These are phyloP conservation scores for Nymphalis c-album DNA, from an alignment of 2,888 invertebrate species.

Conservation along the genomic window DNA sequence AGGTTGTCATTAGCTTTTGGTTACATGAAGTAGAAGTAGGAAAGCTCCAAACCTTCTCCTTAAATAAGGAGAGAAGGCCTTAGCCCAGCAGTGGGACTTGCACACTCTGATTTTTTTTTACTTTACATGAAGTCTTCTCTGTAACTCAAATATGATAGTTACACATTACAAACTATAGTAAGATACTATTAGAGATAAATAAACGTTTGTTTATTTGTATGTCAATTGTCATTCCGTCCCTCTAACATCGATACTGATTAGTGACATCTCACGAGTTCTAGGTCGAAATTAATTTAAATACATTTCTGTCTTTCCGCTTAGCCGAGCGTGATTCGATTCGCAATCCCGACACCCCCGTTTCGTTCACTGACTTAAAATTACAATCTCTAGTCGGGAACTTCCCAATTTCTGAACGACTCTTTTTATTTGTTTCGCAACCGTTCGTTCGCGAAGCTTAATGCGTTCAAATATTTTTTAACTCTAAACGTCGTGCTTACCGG, in stretches of 20 bases:
- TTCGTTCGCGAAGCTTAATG: slow-evolving; percentile 48
- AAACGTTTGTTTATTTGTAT: not conserved
- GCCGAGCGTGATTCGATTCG: slow-evolving; percentile 68
- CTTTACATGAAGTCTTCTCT: too few relatives aligned
- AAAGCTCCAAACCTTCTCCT: too few relatives aligned
- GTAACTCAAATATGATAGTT: not conserved
- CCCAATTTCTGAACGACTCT: slow-evolving; percentile 46
- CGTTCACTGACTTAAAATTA: slow-evolving; percentile 70
- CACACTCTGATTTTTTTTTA: too few relatives aligned
- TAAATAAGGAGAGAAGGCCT: too few relatives aligned
- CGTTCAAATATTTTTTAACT: slow-evolving; percentile 43
- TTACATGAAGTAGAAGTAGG: too few relatives aligned
- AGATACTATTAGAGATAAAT: slow-evolving; percentile 1
- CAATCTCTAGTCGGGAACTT: slow-evolving; percentile 55
- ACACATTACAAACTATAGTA: not conserved
- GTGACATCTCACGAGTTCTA: slow-evolving; percentile 41
- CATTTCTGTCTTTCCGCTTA: slow-evolving; percentile 72
- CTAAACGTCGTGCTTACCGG: slow-evolving; percentile 41
- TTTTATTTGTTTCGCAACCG: slow-evolving; percentile 56
- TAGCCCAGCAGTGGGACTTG: too few relatives aligned
- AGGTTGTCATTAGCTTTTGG: too few relatives aligned
- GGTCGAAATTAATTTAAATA: slow-evolving; percentile 73
- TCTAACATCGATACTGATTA: slow-evolving; percentile 43
- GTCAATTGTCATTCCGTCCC: slow-evolving; percentile 21
- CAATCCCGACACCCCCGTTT: slow-evolving; percentile 68